These are phyloP conservation scores for Chaetops frenatus DNA, from an alignment of 2,113 vertebrate genomes.

Conservation along the genomic window DNA sequence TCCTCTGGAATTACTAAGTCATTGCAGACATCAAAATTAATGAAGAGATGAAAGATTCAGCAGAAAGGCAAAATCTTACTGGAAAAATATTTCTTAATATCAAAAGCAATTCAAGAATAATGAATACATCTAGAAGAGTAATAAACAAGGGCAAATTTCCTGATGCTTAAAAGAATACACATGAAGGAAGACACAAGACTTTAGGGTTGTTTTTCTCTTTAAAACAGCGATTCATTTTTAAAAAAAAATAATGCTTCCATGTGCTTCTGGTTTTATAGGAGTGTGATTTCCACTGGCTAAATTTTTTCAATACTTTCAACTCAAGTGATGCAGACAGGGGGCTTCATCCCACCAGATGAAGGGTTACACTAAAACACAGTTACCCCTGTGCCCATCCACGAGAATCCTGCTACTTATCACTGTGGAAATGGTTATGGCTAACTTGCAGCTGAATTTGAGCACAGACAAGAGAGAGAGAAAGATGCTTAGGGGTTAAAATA, in stretches of 20 bases:
- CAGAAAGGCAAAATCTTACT: neutral
- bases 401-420: neutral
- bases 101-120: neutral
- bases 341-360: neutral
- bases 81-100: conserved; percentile 5
- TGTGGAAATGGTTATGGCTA: neutral
- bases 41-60: neutral
- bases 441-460: neutral
- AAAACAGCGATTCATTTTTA: too few relatives aligned
- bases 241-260: neutral
- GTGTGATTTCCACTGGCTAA: neutral
- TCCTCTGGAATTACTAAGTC: neutral
- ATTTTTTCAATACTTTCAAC: neutral
- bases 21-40: neutral
- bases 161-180: neutral
- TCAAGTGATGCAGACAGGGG: neutral
- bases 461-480: neutral
- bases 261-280: neutral
- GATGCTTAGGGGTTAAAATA: neutral
- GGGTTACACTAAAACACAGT: neutral
- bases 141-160: neutral
- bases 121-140: neutral
- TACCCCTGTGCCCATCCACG: accelerated
- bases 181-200: neutral
- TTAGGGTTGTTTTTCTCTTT: neutral